phyloP scores from a whole-genome alignment of 2,797 vertebrate species.

The Myotis pilosus region DNA sequence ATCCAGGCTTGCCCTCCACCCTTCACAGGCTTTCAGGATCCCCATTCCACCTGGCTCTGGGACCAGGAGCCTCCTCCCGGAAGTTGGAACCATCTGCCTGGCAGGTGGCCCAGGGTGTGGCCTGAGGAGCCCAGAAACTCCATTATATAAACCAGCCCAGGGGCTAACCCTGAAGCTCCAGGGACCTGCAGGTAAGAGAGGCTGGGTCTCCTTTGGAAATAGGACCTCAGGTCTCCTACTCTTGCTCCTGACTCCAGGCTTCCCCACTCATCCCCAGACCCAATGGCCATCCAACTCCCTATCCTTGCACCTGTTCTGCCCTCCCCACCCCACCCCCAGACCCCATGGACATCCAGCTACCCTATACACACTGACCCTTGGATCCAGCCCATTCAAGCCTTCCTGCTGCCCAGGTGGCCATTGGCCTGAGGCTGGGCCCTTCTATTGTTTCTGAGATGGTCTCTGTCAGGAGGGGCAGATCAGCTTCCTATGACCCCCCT shows the following conservation, averaged over 20 bases:
- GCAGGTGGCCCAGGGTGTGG: slow-evolving; percentile 63
- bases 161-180: slow-evolving; percentile 11
- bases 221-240: neutral
- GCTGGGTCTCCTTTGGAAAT: neutral
- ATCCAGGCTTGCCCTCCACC: neutral
- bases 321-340: neutral
- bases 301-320: neutral
- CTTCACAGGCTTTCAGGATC: neutral
- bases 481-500: neutral
- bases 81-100: slow-evolving; percentile 50
- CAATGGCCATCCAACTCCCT: neutral
- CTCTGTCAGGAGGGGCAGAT: neutral
- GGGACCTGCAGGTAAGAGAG: slow-evolving; percentile 72
- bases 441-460: neutral
- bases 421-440: neutral
- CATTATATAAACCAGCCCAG: slow-evolving; percentile 64
- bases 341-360: neutral
- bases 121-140: neutral
- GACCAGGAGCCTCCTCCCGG: slow-evolving; percentile 47
- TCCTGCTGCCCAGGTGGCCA: neutral
- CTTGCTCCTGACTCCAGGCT: neutral
- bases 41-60: neutral
- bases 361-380: neutral
- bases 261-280: neutral
- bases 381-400: neutral